phyloP scores from a whole-genome alignment of 2,888 invertebrate species.

The Drosophila neoperkinsi region DNA sequence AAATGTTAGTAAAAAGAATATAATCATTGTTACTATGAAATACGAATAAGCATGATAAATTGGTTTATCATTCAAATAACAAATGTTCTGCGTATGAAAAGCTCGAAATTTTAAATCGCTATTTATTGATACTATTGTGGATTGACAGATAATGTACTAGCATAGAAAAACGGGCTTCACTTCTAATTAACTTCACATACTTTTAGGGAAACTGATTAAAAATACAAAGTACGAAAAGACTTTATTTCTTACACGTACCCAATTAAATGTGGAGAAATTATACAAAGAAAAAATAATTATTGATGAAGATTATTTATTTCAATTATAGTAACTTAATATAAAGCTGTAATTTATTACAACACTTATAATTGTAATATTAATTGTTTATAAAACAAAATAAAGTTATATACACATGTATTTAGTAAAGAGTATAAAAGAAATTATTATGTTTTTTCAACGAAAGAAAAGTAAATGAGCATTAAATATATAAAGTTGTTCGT shows the following conservation, averaged over 20 bases:
- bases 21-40: background rate
- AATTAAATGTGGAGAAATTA: too few species aligned
- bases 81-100: background rate
- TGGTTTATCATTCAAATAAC: background rate
- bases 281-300: background rate
- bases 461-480: background rate
- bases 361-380: background rate
- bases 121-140: background rate
- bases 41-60: background rate
- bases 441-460: background rate
- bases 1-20: background rate
- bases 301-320: background rate
- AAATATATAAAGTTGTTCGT: background rate
- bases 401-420: fast-evolving
- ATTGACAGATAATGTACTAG: background rate
- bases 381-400: background rate
- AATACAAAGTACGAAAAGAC: too few species aligned
- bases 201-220: too few species aligned
- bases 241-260: too few species aligned
- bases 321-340: background rate
- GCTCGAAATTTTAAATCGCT: background rate
- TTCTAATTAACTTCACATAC: too few species aligned
- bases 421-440: background rate
- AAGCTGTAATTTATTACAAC: background rate
- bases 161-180: fast-evolving